phyloP scores from a whole-genome alignment of 2,113 vertebrate species.

The Cichladusa arquata region DNA sequence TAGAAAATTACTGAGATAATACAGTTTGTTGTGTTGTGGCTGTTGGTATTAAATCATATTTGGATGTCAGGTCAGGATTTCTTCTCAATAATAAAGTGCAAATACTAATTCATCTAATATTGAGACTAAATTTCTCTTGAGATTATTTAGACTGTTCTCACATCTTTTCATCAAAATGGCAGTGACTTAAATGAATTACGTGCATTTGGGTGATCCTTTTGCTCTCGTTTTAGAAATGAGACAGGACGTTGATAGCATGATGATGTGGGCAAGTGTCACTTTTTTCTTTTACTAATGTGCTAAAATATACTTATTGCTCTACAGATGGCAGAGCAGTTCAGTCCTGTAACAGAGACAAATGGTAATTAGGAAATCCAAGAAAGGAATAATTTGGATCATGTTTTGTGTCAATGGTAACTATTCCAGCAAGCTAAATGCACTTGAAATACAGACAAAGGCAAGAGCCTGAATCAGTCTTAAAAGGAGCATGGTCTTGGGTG shows the following conservation, averaged over 20 bases:
- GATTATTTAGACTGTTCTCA: not conserved
- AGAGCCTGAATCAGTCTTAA: not conserved
- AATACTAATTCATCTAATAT: not conserved
- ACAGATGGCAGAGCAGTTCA: slow-evolving; percentile 33
- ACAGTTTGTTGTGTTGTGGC: not conserved
- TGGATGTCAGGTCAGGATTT: not conserved
- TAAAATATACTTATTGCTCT: slow-evolving; percentile 36
- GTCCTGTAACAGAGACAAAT: not conserved
- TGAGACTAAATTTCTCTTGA: not conserved
- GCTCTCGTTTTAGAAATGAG: not conserved
- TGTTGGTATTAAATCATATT: not conserved
- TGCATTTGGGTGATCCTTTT: not conserved
- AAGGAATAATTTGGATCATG: not conserved
- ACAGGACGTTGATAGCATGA: not conserved
- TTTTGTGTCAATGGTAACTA: not conserved
- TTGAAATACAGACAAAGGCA: not conserved
- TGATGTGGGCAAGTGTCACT: not conserved
- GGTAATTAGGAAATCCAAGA: not conserved
- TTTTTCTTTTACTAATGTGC: not conserved
- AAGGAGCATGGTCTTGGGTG: not conserved
- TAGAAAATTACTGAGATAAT: not conserved
- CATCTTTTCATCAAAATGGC: not conserved
- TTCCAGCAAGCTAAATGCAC: not conserved
- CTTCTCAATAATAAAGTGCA: not conserved
- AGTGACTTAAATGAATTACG: not conserved